Evolutionary conservation across 2,888 invertebrate genomes (phyloP), one percentile per base, ranked within the genome.

Genomic region (Lepas anatifera): DNA sequence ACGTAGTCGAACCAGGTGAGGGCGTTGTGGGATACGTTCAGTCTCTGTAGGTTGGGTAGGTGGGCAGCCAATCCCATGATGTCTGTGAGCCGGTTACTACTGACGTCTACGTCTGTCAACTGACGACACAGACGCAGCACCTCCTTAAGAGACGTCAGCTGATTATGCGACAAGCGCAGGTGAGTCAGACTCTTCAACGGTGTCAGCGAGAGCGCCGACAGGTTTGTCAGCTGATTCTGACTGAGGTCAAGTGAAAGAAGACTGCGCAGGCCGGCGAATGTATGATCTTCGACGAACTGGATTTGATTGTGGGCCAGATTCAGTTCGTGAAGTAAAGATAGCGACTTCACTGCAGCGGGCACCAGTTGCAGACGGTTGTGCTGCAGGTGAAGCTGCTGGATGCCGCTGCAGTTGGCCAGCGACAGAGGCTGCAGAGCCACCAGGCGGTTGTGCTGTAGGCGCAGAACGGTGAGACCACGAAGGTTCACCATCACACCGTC

Each of bases 301-400:
- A 92, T 78, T 25, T 86, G 84, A 52, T 89, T 87, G 73, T 90
- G 85, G 78, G 90, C 88, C 73, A 90, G 83, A 69, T 88, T 86
- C 86, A 90, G 88, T 69, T 89, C 87, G 52, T 89, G 88, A 89
- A 92, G 81, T 81, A 87, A 85, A 71, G 92, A 83, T 75, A 95
- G 82, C 76, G 88, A 89, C 22, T 89, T 87, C 78, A 92, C 87
- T 79, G 92, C 88, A 76, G 86, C 86, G 80, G 95, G 94, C 74
- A 94, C 87, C 79, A 92, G 89, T 70, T 86, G 86, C 71, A 95
- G 81, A 74, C 86, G 85, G 83, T 95, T 95, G 72, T 89, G 89
- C 79, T 94, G 93, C 74, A 95, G 81, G 74, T 93, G 85, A 73
- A 95, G 87, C 13, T 92, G 92, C 81, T 94, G 92, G 72, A 95